Evolutionary conservation across 2,888 invertebrate species (phyloP), one percentile per base, ranked within the genome.

Genomic region (Hyposoter dolosus): DNA sequence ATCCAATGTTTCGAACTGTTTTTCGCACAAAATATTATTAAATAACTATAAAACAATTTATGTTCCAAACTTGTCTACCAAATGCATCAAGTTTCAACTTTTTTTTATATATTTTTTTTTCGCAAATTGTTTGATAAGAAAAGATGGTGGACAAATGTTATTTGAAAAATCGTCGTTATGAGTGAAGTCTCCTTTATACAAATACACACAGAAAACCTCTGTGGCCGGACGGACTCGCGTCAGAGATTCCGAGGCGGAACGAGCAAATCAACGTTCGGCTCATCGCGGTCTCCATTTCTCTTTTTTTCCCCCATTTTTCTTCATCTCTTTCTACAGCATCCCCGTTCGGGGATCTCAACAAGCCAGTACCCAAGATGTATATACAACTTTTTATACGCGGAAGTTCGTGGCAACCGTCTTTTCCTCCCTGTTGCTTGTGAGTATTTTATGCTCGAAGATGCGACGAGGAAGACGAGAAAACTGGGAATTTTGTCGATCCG

Each of bases 241-340:
- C 83, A 82, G 82, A 82, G 84, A 87, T 81, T 82, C 84, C 65
- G 76, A 88, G 85, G 82, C 82, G 86, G 86, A 88, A 88, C 86
- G 88, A 87, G 86, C 87, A 86, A 87, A 88, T 88, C 86, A 75
- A 83, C 83, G 79, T 85, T 88, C 84, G 84, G 82, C 68, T 84
- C 84, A 87, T 84, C 86, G 85, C 78, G 72, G 77, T 66, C 82
- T 85, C 28, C 84, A 60, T 71, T 40, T 50, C 53, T 75, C 68
- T 47, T 65, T 81, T 81, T 28, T 65, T 71, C 71, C 35, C 23
- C 60, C 72, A 66, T 81, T 23, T 79, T 32, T 65, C 74, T 72
- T 78, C n/a, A 72, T 75, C 84, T 87, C 80, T 88, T 78, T 84
- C 83, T 87, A 72, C 87, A 83, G 86, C 81, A 83, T 75, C 83